Evolutionary conservation across 2,797 vertebrate species (phyloP).

Genomic region (Aldrovandia affinis): DNA sequence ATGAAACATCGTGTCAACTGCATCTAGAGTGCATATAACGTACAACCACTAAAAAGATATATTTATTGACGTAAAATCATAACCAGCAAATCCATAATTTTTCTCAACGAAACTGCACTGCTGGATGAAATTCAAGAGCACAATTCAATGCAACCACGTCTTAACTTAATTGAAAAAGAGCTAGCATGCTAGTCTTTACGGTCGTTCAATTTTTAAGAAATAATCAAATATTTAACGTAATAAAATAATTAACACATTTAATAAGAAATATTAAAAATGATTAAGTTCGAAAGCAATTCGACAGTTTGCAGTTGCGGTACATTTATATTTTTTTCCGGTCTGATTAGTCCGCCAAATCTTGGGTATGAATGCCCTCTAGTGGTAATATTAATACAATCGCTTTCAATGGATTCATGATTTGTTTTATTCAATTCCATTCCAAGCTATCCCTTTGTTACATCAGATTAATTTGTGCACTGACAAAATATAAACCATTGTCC

Average conservation of each 20-base stretch:
- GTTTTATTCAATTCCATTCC: background rate
- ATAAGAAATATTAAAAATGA: background rate
- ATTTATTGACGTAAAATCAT: background rate
- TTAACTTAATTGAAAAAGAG: background rate
- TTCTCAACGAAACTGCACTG: background rate
- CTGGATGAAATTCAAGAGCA: background rate
- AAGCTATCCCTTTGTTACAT: background rate
- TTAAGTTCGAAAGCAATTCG: background rate
- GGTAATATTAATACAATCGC: background rate
- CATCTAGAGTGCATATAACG: background rate
- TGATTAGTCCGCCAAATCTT: background rate
- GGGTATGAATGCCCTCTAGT: slow-evolving; percentile 21
- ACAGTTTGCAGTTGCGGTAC: background rate
- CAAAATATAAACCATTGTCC: background rate
- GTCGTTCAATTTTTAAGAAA: background rate
- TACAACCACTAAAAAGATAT: background rate
- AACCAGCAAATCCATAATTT: background rate
- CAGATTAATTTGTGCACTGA: background rate
- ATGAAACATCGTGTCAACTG: background rate
- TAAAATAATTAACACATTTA: background rate
- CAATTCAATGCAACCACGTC: background rate
- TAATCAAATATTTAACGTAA: background rate
- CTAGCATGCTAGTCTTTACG: background rate
- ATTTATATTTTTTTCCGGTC: background rate
- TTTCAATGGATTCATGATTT: background rate